Evolutionary conservation across 1,140 invertebrate genomes (phyloP).

Genomic region (Ruditapes philippinarum): DNA sequence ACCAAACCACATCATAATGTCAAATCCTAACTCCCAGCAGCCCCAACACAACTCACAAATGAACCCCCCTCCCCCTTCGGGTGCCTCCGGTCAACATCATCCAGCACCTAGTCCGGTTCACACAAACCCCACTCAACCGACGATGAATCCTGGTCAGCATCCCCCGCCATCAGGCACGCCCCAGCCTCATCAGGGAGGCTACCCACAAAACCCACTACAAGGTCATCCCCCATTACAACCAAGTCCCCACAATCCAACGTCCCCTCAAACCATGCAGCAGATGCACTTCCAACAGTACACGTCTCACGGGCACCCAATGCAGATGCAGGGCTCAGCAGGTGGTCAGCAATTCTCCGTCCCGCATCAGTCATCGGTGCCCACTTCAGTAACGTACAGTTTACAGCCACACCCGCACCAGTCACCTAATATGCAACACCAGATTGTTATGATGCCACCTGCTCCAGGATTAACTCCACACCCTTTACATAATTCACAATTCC

Average conservation of each 20-base stretch:
- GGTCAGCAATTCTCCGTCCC: conserved; percentile 48
- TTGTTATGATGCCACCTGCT: conserved; percentile 59
- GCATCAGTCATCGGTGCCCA: conserved; percentile 40
- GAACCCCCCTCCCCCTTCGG: conserved; percentile 45
- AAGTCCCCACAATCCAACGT: conserved; percentile 54
- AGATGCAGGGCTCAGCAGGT: conserved; percentile 29
- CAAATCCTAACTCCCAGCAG: conserved; percentile 28
- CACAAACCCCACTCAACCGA: conserved; percentile 41
- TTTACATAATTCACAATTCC: conserved; percentile 49
- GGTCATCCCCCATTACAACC: conserved; percentile 63
- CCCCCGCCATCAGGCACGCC: conserved; percentile 74
- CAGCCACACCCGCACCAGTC: conserved; percentile 33
- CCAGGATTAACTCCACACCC: conserved; percentile 27
- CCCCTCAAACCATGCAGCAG: conserved; percentile 50
- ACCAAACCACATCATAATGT: conserved; percentile 37
- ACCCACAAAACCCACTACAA: conserved; percentile 44
- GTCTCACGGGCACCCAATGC: neutral
- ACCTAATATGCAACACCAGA: conserved; percentile 51
- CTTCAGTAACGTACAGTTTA: conserved; percentile 55
- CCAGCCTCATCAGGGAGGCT: conserved; percentile 61
- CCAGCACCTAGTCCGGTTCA: conserved; percentile 53
- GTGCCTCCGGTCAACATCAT: neutral
- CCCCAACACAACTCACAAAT: conserved; percentile 46
- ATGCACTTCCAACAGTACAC: conserved; percentile 33
- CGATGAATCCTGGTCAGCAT: conserved; percentile 46